Base-by-base conservation (phyloP, 1,140 invertebrate genomes). In the Pantala flavescens region DNA sequence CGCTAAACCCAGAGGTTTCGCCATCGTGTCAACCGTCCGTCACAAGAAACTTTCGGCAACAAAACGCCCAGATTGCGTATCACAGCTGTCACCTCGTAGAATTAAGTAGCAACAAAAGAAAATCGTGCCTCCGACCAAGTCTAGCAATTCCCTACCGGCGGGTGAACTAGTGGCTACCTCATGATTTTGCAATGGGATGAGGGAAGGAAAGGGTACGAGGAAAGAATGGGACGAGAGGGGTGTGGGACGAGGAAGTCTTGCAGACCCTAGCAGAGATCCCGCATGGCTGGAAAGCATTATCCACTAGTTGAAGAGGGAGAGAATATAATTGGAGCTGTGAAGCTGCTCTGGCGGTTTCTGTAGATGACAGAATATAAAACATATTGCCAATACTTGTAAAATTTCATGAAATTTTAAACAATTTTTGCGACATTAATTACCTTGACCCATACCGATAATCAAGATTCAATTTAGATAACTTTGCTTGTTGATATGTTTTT, bases 81-180 rank as follows among this genome's bases (percentile, higher is more conserved):
- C 3, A 63, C 49, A 63, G 49, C 49, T 63, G 49, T 63, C 49
- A 63, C 49, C 49, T 21, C 14, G n/a, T 21, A 63, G 49, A 63
- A 63, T 63, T 63, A 63, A 63, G 49, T 21, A 16, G 49, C 49
- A 63, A 63, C 49, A 63, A 63, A 63, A 63, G 49, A 63, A 63
- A 63, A 21, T 63, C 49, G 49, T 63, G 49, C 49, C 49, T 63
- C 3, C 49, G 12, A 63, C 49, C n/a, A 63, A 63, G 49, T 63
- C n/a, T 21, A 21, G n/a, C 49, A 16, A 63, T 63, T 3, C 16
- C 49, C 49, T 63, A 3, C 49, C 12, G 49, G n/a, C 49, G 49
- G 49, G 16, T 63, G 49, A 63, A 21, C 3, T 21, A 63, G 49
- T 63, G 49, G 49, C 49, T 19, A 63, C 49, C 49, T 63, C 49